Evolutionary conservation across 2,797 vertebrate species (phyloP), one percentile per base, ranked within the genome.

Genomic region (Schizopygopsis pylzovi): DNA sequence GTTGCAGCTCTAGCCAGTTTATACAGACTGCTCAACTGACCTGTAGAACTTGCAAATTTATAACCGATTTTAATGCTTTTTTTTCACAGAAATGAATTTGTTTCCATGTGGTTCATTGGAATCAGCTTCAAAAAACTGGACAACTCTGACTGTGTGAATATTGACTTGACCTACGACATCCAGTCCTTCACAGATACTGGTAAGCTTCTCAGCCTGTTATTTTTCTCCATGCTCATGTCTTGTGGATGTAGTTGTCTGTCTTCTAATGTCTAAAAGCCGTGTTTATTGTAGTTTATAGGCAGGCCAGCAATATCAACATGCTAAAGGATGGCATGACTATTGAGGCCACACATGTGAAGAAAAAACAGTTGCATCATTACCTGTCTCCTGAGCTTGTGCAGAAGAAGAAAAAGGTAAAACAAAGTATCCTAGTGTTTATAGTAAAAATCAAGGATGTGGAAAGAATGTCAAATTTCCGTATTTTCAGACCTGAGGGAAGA

Each of bases 31-130:
- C 4, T 65, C 15, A 33, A 47, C 5, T 25, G 20, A 65, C 28
- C 15, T 33, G 33, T 22, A n/a, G 18, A 39, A 54, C 49, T 13
- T 25, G 33, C n/a, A 25, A 39, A 22, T 8, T 6, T 43, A 20
- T 68, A 10, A 28, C 20, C 13, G 1, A 61, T 1, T n/a, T 54
- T 4, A 37, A 45, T 56, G 12, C 10, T 13, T 11, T 87, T 82
- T 22, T 63, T 7, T 15, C 61, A 87, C 90, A 99, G 98, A 92
- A 97, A 93, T 76, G 95, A 96, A 47, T 97, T 95, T 84, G 93
- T 98, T 83, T 97, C 97, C 25, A 97, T 98, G 97, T 99, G 98
- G 98, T 99, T 99, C 91, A 97, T 99, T 70, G 98, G 98, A 82
- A 98, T 99, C 88, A 94, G 95, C 67, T 99, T 99, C 93, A 99